Evolutionary conservation across 2,797 vertebrate genomes (phyloP).

Genomic region (Acanthis flammea): DNA sequence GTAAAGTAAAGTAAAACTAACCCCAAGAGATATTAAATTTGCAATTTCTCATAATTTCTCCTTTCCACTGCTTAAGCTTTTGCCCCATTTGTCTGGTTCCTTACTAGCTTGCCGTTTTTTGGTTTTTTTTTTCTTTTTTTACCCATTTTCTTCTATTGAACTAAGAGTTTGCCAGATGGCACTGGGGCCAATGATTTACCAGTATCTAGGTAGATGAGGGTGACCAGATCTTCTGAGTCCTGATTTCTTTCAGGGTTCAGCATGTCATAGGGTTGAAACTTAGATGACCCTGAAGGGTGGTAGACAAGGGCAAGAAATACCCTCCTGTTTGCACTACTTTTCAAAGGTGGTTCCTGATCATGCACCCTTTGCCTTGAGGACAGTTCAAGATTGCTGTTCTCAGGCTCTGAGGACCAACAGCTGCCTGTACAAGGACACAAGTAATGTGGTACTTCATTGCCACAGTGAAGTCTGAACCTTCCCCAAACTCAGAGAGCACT

Average conservation of each 20-base stretch:
- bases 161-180: background rate
- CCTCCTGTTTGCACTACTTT: background rate
- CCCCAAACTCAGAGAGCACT: background rate
- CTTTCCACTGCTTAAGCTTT: background rate
- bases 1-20: background rate
- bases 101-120: background rate
- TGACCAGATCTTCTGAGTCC: background rate
- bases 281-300: background rate
- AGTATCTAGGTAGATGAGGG: background rate
- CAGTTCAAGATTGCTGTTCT: background rate
- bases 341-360: background rate
- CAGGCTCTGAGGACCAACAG: background rate
- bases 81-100: background rate
- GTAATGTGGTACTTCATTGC: fast-evolving
- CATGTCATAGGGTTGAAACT: background rate
- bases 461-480: background rate
- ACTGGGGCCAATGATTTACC: background rate
- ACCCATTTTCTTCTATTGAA: background rate
- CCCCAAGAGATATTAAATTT: background rate
- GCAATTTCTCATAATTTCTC: background rate
- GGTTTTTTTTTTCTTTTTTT: background rate
- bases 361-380: background rate
- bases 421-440: background rate
- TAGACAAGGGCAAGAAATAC: background rate
- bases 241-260: background rate